Percentiles rank a stretch among this genome's conserved stretches.
These are phyloP conservation scores for Drosophila pachea DNA, from an alignment of 1,140 invertebrate species.

Conservation along the genomic window DNA sequence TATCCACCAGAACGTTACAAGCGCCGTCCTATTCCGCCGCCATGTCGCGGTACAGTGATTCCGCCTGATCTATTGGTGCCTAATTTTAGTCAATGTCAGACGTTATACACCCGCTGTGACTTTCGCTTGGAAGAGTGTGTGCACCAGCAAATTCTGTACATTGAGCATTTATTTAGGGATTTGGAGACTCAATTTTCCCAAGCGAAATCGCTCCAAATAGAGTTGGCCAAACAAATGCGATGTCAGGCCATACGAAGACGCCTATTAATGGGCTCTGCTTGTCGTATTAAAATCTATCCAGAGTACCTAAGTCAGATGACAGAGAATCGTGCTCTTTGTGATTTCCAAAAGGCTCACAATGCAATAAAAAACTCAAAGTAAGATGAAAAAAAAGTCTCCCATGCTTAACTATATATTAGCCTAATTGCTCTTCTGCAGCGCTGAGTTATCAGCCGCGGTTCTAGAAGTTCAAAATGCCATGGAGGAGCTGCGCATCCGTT, in stretches of 20 bases:
- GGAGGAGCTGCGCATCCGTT: slow-evolving; percentile 37
- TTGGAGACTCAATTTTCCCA: slow-evolving; percentile 21
- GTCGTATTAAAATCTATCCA: slow-evolving; percentile 54
- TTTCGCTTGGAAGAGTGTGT: slow-evolving; percentile 56
- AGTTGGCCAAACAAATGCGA: slow-evolving; percentile 49
- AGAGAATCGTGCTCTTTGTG: slow-evolving; percentile 52
- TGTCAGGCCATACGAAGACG: slow-evolving; percentile 56
- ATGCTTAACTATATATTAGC: neutral
- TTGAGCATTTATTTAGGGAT: slow-evolving; percentile 26
- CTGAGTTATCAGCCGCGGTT: slow-evolving; percentile 27
- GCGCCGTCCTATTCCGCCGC: slow-evolving; percentile 40
- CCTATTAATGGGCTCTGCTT: slow-evolving; percentile 28
- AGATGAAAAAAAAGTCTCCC: neutral
- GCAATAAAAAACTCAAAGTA: slow-evolving; percentile 54
- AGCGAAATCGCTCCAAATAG: slow-evolving; percentile 43
- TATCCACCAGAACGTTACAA: slow-evolving; percentile 54
- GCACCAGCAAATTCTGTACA: slow-evolving; percentile 49
- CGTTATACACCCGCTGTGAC: slow-evolving; percentile 49
- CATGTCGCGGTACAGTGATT: slow-evolving; percentile 47
- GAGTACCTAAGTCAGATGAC: slow-evolving; percentile 57
- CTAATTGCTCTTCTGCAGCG: neutral
- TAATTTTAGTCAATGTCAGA: slow-evolving; percentile 40
- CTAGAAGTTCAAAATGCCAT: slow-evolving; percentile 30
- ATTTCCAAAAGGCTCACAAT: slow-evolving; percentile 55
- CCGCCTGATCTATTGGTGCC: slow-evolving; percentile 37